Evolutionary conservation across 1,140 invertebrate species (phyloP), one percentile per base, ranked within the genome.

Genomic region (Listronotus oregonensis): DNA sequence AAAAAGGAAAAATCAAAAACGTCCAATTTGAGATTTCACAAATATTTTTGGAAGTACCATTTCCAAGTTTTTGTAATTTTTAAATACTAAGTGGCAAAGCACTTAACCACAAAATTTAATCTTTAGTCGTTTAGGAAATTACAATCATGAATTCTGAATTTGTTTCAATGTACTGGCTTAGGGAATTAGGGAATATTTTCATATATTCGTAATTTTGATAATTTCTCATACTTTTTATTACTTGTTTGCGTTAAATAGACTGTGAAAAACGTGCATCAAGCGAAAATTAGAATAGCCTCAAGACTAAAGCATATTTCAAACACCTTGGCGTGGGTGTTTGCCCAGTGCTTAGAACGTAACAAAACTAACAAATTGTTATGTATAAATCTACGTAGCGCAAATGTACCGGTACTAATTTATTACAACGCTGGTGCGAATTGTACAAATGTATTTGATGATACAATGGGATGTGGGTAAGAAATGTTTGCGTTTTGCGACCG

Each of bases 351-450:
- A 47, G 12, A 46, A 59, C 17, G 14, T 49, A 47, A 59, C 15
- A 31, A 59, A 15, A 59, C 43, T 43, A 68, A 68, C 64, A 68
- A 68, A 68, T 68, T 68, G 63, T 64, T 65, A 65, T 50, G 58
- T 60, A 68, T 57, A 68, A 68, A 68, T 68, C 56, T 52, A 57
- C 43, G 39, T 67, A 67, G 47, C 46, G 52, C 54, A 63, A 64
- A 68, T 65, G 63, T 46, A 68, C 62, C 56, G 44, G 43, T 34
- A 18, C 61, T 68, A 64, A 65, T 68, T 68, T 68, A 68, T 60
- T 52, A 55, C 54, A 63, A 55, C 12, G 31, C 44, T 42, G 54
- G 49, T 62, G 60, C 40, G 56, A 59, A 62, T 52, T 43, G 27
- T 54, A 54, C 59, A 54, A 62, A 54, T 62, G 42, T 32, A 6